Conservation (phyloP, 1,140 invertebrate genomes). For the Dendrolimus punctatus region DNA sequence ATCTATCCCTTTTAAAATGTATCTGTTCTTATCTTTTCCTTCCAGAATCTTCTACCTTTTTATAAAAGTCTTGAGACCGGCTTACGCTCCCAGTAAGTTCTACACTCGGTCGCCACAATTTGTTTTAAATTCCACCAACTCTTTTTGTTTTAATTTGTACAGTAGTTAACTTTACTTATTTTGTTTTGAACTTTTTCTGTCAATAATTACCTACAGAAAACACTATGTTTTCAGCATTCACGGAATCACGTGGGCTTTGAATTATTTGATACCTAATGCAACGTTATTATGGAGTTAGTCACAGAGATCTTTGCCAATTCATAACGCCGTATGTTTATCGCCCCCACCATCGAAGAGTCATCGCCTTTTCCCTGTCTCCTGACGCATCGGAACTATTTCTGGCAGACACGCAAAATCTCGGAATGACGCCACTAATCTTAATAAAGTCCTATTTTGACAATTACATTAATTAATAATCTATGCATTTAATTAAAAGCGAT, state of each 20-base stretch:
- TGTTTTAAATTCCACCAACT: too few species aligned
- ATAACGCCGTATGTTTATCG: slow-evolving; percentile 40
- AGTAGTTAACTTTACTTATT: neutral
- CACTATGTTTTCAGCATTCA: slow-evolving; percentile 11
- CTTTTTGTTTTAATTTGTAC: too few species aligned
- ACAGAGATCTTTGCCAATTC: slow-evolving; percentile 46
- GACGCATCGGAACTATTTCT: slow-evolving; percentile 55
- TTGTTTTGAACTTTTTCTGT: neutral
- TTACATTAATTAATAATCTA: slow-evolving; percentile 10
- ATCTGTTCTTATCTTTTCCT: too few species aligned
- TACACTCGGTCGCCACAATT: too few species aligned
- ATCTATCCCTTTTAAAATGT: too few species aligned
- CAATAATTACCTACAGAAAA: slow-evolving; percentile 16
- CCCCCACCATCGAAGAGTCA: slow-evolving; percentile 38
- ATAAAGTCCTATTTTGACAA: slow-evolving; percentile 20
- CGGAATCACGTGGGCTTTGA: slow-evolving; percentile 15
- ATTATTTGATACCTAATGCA: slow-evolving; percentile 17
- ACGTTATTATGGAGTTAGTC: slow-evolving; percentile 31
- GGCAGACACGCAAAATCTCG: slow-evolving; percentile 13
- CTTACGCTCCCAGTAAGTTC: too few species aligned
- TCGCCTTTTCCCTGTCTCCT: slow-evolving; percentile 38
- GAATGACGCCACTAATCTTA: slow-evolving; percentile 17
- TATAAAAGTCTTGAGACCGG: too few species aligned
- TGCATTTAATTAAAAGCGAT: too few species aligned
- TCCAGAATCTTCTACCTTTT: too few species aligned